Base-by-base conservation (phyloP, 2,797 vertebrate species). In the Sebastes baramenuke region DNA sequence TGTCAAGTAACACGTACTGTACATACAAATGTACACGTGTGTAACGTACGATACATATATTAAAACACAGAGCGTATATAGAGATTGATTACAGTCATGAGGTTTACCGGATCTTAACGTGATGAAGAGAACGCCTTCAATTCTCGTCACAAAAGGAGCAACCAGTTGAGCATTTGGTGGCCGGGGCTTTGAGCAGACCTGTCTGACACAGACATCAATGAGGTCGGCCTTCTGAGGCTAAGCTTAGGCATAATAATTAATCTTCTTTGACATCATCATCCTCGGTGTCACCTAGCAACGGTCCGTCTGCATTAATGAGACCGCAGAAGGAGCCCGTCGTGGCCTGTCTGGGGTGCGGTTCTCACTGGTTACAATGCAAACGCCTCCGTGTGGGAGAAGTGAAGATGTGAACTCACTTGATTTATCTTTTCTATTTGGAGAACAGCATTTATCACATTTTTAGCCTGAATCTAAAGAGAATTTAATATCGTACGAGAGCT, bases 201-300 rank as follows among this genome's bases (percentile, higher is more conserved):
- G 29, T 66, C 80, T 88, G 84, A 88, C 90, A 90, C 75, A 70
- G 73, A 85, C 90, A 88, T 92, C 90, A 88, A 86, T 88, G 89
- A 87, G 87, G 83, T 85, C 36, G 67, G 62, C 75, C 82, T 79
- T 88, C 83, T 49, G 81, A 82, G 82, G 80, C 87, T 80, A 75
- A 82, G 81, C 75, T 79, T 72, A 80, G 86, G 82, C 88, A 88
- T 79, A 84, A 90, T 92, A 92, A 94, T 93, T 91, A 85, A 92
- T 93, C 89, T 83, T 84, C 79, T 87, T 87, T 88, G 91, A 92
- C 89, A 92, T 90, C 87, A 77, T 91, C 88, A 92, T 88, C 82
- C 72, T 88, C 81, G n/a, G 64, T 66, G 90, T 92, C 90, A 92
- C 93, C 88, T 92, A 93, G 92, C 92, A 93, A 93, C 90, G 67